Base-by-base conservation (phyloP, 1,140 invertebrate species). In the Spodoptera litura region DNA sequence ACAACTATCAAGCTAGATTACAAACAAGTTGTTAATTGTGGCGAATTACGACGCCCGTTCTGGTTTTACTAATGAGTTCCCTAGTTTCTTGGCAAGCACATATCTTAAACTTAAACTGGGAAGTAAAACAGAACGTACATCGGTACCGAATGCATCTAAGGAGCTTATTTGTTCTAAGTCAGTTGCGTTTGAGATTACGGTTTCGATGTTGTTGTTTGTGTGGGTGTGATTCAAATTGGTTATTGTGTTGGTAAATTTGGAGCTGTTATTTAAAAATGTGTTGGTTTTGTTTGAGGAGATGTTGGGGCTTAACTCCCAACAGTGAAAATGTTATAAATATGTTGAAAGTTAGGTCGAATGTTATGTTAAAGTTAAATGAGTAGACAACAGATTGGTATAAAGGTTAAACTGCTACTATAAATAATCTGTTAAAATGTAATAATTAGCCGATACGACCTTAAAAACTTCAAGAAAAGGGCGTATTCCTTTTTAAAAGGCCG, bases 21-120 rank as follows among this genome's bases (percentile, higher is more conserved):
- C 56, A 73, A 61, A 73, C 71, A 73, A 73, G 71, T 73, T 73
- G 71, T 73, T 73, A 73, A 73, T 73, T 61, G 71, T 73, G 56
- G 71, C 55, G 71, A 73, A 73, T 73, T 73, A 73, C 66, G 66
- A 70, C 70, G 27, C 70, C 70, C 70, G 55, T 64, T 61, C 35
- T 68, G 53, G 66, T 59, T 59, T 83, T 79, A 59, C 79, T 83
- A 85, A 86, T 86, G 81, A 86, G 81, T 81, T 82, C 82, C 79
- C 68, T 56, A 66, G 79, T 85, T 78, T 79, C 78, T 85, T 82
- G 79, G 79, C 77, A 78, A 85, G 80, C 83, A 83, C 76, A 83
- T 85, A 85, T 83, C 85, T 87, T 79, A 51, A 61, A 81, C 80
- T 82, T 81, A 81, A 82, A 78, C 78, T 79, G 68, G 25, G 74